These are phyloP conservation scores for Dyspetes luteomarginatus DNA, from an alignment of 2,888 invertebrate species.

Conservation along the genomic window DNA sequence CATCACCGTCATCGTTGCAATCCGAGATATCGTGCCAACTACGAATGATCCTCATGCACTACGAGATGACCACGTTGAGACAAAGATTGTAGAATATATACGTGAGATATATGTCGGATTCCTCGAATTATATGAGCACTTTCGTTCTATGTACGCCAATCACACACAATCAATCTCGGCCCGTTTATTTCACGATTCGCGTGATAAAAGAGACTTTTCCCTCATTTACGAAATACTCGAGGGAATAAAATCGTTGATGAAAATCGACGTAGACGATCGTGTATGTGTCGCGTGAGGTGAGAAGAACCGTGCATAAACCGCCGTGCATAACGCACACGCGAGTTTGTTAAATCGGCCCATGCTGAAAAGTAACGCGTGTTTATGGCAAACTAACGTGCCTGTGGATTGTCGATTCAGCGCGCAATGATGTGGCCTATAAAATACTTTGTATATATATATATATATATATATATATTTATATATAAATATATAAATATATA, in stretches of 20 bases:
- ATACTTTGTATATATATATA: background rate
- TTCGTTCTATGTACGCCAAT: background rate
- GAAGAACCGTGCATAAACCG: background rate
- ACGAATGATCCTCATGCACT: background rate
- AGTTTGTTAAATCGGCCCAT: slow-evolving; percentile 16
- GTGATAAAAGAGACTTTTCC: slow-evolving; percentile 41
- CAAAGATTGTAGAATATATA: background rate
- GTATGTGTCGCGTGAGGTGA: no score
- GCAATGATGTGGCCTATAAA: background rate
- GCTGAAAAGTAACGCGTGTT: slow-evolving; percentile 52
- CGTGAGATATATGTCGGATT: background rate
- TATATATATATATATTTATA: background rate
- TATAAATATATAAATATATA: background rate
- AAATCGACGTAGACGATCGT: slow-evolving; percentile 27
- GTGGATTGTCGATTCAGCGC: slow-evolving; percentile 29
- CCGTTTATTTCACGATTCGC: slow-evolving; percentile 34
- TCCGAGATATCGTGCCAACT: background rate
- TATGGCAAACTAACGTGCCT: slow-evolving; percentile 44
- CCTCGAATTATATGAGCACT: background rate
- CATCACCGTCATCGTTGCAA: background rate
- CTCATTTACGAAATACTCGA: slow-evolving; percentile 30
- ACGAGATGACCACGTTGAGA: background rate
- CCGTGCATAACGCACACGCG: slow-evolving; percentile 43
- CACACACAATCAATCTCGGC: slow-evolving; percentile 25
- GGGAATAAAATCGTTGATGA: slow-evolving; percentile 45